These are phyloP conservation scores for Notechis scutatus DNA, from an alignment of 2,113 vertebrate genomes.

Conservation along the genomic window DNA sequence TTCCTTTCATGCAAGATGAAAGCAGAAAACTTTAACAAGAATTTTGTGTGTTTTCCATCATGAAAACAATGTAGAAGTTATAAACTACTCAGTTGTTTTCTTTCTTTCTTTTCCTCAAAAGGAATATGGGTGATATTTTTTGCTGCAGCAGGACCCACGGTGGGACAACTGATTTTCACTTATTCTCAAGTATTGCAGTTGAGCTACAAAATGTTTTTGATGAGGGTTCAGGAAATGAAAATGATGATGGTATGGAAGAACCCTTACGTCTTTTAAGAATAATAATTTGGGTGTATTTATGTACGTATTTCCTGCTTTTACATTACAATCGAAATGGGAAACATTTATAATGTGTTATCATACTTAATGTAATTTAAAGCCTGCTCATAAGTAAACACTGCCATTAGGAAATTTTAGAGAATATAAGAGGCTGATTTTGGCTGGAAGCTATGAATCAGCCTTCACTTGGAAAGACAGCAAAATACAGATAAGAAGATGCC, in stretches of 20 bases:
- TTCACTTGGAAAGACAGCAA: not conserved
- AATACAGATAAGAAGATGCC: not conserved
- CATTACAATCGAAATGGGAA: not conserved
- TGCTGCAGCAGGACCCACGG: not conserved
- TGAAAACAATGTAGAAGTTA: not conserved
- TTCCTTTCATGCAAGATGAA: not conserved
- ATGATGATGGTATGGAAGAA: not conserved
- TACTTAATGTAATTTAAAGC: not conserved
- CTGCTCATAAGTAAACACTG: not conserved
- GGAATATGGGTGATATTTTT: not conserved
- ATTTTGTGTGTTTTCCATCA: not conserved
- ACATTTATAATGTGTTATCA: not conserved
- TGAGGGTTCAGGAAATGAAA: not conserved
- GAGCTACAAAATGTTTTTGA: not conserved
- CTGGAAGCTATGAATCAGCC: not conserved
- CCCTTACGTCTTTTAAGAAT: not conserved
- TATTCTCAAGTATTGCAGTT: not conserved
- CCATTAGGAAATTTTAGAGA: not conserved
- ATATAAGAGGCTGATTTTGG: not conserved
- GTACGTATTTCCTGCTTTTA: not conserved
- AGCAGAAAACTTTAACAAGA: not conserved
- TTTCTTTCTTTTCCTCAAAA: not conserved
- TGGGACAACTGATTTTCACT: not conserved
- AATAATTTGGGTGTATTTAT: not conserved
- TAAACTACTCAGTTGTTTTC: not conserved